Percentiles rank a stretch among this genome's conserved stretches.
Evolutionary conservation across 2,888 invertebrate genomes (phyloP).

Genomic region (Phortica okadai): DNA sequence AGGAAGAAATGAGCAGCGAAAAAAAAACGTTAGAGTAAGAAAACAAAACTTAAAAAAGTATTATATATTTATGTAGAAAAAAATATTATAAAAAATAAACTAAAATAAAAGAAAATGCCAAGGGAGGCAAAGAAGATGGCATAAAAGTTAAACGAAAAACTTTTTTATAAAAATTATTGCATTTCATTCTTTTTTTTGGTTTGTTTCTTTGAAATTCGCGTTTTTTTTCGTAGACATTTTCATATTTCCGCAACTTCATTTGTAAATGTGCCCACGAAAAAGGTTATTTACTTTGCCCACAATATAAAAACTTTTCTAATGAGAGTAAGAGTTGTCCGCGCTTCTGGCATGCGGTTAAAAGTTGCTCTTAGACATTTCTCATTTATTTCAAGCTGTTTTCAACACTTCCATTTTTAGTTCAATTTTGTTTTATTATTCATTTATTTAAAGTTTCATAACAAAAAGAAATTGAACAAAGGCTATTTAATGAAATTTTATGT

Average conservation of each 20-base stretch:
- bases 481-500: slow-evolving; percentile 62
- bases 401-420: slow-evolving; percentile 29
- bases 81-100: slow-evolving; percentile 30
- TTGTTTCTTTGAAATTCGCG: slow-evolving; percentile 11
- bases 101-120: slow-evolving; percentile 35
- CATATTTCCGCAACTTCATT: slow-evolving; percentile 30
- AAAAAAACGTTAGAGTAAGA: slow-evolving; percentile 1
- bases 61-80: background rate
- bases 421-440: slow-evolving; percentile 59
- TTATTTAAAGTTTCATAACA: slow-evolving; percentile 34
- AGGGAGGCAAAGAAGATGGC: slow-evolving; percentile 26
- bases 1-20: slow-evolving; percentile 15
- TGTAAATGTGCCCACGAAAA: slow-evolving; percentile 41
- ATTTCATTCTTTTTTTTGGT: slow-evolving; percentile 25
- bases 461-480: slow-evolving; percentile 14
- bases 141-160: slow-evolving; percentile 67
- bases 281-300: slow-evolving; percentile 50
- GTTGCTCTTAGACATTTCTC: slow-evolving; percentile 9
- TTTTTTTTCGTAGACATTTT: slow-evolving; percentile 29
- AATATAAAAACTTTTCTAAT: slow-evolving; percentile 61
- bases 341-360: slow-evolving; percentile 8
- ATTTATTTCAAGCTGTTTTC: background rate
- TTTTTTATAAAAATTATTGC: slow-evolving; percentile 52
- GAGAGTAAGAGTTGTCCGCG: slow-evolving; percentile 64
- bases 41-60: slow-evolving; percentile 5